Percentiles rank a stretch among this genome's conserved stretches.
Conservation (phyloP, 2,113 vertebrate genomes). For the Oreochromis spilurus region DNA sequence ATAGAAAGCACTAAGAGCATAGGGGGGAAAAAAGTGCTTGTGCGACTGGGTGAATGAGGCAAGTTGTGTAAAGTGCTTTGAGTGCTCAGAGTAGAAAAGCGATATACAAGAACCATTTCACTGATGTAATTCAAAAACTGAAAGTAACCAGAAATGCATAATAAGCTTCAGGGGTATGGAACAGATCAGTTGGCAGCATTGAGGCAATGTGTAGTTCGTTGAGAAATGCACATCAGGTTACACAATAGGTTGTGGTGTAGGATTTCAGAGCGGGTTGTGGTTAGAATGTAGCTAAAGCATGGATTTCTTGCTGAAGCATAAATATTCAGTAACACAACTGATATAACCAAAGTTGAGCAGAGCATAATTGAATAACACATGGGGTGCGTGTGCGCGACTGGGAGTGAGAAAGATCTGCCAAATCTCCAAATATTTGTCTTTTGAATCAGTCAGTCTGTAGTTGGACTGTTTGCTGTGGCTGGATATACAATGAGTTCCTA, state of each 20-base stretch:
- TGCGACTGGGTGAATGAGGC: neutral
- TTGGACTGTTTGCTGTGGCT: neutral
- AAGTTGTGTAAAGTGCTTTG: neutral
- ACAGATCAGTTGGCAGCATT: too few species aligned
- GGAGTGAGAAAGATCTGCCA: neutral
- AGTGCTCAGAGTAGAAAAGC: neutral
- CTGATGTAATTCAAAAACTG: neutral
- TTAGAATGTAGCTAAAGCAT: neutral
- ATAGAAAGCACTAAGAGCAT: neutral
- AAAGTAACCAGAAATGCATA: neutral
- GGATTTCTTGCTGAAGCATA: neutral
- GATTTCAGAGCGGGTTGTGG: neutral
- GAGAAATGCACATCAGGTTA: neutral
- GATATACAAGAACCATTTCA: rapidly evolving
- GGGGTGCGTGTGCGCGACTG: neutral
- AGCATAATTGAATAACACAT: neutral
- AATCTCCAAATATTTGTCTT: neutral
- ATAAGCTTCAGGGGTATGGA: neutral
- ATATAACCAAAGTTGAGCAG: neutral
- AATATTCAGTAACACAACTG: neutral
- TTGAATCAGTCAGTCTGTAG: rapidly evolving
- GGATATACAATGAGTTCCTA: neutral
- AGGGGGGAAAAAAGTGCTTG: neutral
- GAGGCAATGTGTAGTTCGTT: neutral
- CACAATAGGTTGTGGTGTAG: neutral